Evolutionary conservation across 2,113 vertebrate species (phyloP), one percentile per base, ranked within the genome.

Genomic region (Tetrao urogallus): DNA sequence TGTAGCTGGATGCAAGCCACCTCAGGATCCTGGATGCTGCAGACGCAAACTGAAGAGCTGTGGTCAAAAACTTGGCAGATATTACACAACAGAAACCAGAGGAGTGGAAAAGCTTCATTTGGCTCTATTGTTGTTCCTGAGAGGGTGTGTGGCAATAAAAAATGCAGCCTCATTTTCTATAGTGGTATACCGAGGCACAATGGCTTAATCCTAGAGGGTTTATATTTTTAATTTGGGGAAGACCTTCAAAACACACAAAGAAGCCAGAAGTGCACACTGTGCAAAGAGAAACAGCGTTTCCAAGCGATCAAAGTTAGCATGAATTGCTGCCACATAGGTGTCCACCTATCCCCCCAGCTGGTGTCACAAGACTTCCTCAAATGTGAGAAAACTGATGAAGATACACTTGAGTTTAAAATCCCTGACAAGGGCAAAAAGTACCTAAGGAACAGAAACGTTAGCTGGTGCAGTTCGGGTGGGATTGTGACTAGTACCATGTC

Each of bases 261-360:
- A 36, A 63, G 24, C 13, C 77, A 63, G 52, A 66, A 13, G 18
- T 32, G 34, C 13, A 72, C 6, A 42, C 9, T 28, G 32, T 74
- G 19, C 52, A 81, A 70, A 89, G 3, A 76, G n/a, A 61, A 86
- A 13, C 12, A 65, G 8, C 47, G 10, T 82, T 82, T 79, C 34
- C 40, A 42, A 63, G 25, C 24, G 28, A 60, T 57, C 30, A 57
- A 57, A 70, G 20, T 80, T n/a, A 69, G 14, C 34, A 45, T 0
- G 0, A 54, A 52, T 50, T 85, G 3, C 30, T 79, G 76, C 27
- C 20, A 22, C 13, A 0, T 58, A 42, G 20, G 5, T 79, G 12
- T 74, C 36, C 69, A n/a, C 16, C 19, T 32, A 36, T 0, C 1
- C 27, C 5, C 5, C 13, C 1, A 0, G 8, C 22, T 82, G 34